Evolutionary conservation across 2,113 vertebrate genomes (phyloP).

Genomic region (Cranoglanis bouderius): DNA sequence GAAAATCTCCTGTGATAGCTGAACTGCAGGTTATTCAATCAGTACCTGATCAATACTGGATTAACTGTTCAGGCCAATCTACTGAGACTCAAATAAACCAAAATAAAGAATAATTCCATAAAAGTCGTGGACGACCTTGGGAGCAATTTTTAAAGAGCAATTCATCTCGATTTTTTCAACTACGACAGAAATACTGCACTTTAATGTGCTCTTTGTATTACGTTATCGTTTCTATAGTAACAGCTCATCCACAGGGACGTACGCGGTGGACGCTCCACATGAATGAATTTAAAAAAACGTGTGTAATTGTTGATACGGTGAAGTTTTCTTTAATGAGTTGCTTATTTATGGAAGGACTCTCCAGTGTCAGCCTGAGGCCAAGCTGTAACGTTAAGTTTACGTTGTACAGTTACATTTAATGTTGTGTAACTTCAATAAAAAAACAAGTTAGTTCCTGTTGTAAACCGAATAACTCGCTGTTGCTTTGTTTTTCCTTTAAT

Average conservation of each 20-base stretch:
- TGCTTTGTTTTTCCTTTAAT: too few species aligned
- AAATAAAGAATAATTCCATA: neutral
- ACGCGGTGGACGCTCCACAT: too few species aligned
- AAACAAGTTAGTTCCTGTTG: too few species aligned
- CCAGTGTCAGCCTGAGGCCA: neutral
- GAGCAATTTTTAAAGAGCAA: neutral
- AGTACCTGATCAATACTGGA: constrained; percentile 27
- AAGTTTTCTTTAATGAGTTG: too few species aligned
- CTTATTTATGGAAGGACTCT: neutral
- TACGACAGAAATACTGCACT: neutral
- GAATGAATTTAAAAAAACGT: neutral
- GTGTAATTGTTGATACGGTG: neutral
- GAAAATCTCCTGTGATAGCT: constrained; percentile 13
- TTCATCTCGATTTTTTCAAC: too few species aligned
- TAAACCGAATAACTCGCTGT: too few species aligned
- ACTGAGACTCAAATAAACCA: neutral
- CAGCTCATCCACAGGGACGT: neutral
- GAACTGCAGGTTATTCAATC: constrained; percentile 24
- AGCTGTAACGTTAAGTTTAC: too few species aligned
- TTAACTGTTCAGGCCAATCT: constrained; percentile 1
- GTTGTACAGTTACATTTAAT: too few species aligned
- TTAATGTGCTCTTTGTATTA: neutral
- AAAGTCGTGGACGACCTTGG: neutral
- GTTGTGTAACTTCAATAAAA: too few species aligned
- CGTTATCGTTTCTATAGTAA: neutral